These are phyloP conservation scores for Rhogogaster chlorosoma DNA, from an alignment of 2,888 invertebrate genomes.

Conservation along the genomic window DNA sequence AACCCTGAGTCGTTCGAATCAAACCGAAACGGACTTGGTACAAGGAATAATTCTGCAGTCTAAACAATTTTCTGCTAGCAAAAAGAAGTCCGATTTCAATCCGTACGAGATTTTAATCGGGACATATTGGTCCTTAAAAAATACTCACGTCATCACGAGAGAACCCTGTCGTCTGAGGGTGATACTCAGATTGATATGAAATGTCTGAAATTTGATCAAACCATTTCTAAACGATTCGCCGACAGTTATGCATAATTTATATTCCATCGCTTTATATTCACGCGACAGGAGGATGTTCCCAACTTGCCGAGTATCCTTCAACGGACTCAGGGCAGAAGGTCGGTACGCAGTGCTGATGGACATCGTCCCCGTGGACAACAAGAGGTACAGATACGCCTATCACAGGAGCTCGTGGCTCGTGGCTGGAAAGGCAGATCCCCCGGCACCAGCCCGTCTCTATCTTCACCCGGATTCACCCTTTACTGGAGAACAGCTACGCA, in stretches of 20 bases:
- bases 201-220: background rate
- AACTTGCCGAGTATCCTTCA: slow-evolving; percentile 87
- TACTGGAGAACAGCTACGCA: slow-evolving; percentile 87
- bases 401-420: slow-evolving; percentile 91
- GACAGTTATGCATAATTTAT: background rate
- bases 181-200: background rate
- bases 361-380: slow-evolving; percentile 90
- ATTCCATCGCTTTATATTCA: background rate
- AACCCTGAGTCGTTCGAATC: slow-evolving; percentile 1
- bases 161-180: background rate
- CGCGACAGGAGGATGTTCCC: slow-evolving; percentile 89
- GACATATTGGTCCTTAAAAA: background rate
- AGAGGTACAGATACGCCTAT: slow-evolving; percentile 90
- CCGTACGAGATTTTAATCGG: background rate
- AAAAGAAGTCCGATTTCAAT: background rate
- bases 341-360: slow-evolving; percentile 88
- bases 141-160: background rate
- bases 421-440: slow-evolving; percentile 90
- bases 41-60: background rate
- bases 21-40: background rate
- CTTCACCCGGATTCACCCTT: slow-evolving; percentile 91
- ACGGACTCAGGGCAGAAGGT: slow-evolving; percentile 83
- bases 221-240: background rate
- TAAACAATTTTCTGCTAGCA: background rate
- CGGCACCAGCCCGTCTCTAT: slow-evolving; percentile 86